Evolutionary conservation across 2,888 invertebrate species (phyloP), one percentile per base, ranked within the genome.

Genomic region (Bunonema sp.): DNA sequence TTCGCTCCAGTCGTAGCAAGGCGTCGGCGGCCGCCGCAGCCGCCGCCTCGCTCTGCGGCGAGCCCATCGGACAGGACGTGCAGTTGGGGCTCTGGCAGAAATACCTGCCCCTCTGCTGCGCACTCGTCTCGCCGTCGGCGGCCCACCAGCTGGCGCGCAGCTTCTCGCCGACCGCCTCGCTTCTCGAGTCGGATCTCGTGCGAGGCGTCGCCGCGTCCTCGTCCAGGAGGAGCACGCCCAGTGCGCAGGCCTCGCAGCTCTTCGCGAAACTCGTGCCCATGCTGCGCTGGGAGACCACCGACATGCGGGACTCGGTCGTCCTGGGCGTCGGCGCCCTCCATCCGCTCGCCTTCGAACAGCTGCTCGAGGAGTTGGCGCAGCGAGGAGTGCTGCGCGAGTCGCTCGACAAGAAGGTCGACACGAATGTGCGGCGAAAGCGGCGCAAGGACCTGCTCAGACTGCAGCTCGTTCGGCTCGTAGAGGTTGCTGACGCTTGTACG

Each of bases 81-180:
- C 88, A 91, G 71, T 80, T 93, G 76, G 85, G 85, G 71, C 78
- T 97, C 20, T 99, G 97, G 91, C 83, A 87, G 69, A 91, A 91
- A 74, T 91, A 93, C 72, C 79, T 89, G 59, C 84, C 86, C 15
- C 83, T 91, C 75, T 88, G 88, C 5, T 97, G 91, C 74, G 79
- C 88, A 39, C 82, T 97, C 34, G 88, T 89, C 4, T 93, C 91
- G 10, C 83, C 86, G 20, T 37, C 50, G 24, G 45, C 53, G 4
- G 38, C 37, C 22, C 45, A 42, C 20, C 47, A 44, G n/a, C 79
- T 85, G 24, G 78, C 85, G 36, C 79, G 88, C 39, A 88, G 87
- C 71, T 86, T 86, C 24, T 87, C 87, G 52, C 88, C 88, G 1
- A 58, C 54, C 3, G 50, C 51, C 8, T 52, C 53, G n/a, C n/a